Base-by-base conservation (phyloP, 2,888 invertebrate genomes). In the Shargacucullia verbasci region DNA sequence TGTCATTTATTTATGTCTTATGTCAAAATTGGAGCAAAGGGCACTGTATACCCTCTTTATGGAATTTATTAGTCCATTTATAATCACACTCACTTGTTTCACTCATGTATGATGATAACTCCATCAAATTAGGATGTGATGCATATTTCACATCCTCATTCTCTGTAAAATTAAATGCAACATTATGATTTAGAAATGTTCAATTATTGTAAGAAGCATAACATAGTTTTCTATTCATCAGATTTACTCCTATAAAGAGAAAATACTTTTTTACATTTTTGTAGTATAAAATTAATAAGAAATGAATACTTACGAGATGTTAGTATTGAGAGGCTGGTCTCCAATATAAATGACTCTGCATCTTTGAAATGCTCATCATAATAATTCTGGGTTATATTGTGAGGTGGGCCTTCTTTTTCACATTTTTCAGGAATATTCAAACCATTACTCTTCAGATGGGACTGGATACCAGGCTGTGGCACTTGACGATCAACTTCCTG, bases 311-410 rank as follows among this genome's bases (percentile, higher is more conserved):
- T 84, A 94, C 94, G 89, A 56, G 92, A 77, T 66, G 88, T 81
- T 14, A 94, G 76, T 67, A 92, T 92, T 66, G 92, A 87, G 5
- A 94, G 79, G 29, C 89, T 91, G 46, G 96, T 96, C 84, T 96
- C 96, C 71, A 97, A 89, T 54, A 97, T 96, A 80, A 96, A 97
- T 80, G 96, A 97, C 81, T 97, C 97, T n/a, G 97, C 97, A 91
- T 97, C 97, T 57, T 96, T 95, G 73, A 97, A 96, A 75, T 96
- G 94, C 80, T 96, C 96, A 86, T 96, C 96, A 81, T 95, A 94
- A 79, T 89, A 92, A 73, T 88, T 93, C 62, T 89, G 88, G 59
- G 83, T 75, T 58, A 86, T 79, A 69, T 79, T 86, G 44, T 87
- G 90, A 13, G 73, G 71, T 52, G 84, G 70, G 61, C 81, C 86